Base-by-base conservation (phyloP, 2,797 vertebrate genomes). In the Phylloscopus collybita region DNA sequence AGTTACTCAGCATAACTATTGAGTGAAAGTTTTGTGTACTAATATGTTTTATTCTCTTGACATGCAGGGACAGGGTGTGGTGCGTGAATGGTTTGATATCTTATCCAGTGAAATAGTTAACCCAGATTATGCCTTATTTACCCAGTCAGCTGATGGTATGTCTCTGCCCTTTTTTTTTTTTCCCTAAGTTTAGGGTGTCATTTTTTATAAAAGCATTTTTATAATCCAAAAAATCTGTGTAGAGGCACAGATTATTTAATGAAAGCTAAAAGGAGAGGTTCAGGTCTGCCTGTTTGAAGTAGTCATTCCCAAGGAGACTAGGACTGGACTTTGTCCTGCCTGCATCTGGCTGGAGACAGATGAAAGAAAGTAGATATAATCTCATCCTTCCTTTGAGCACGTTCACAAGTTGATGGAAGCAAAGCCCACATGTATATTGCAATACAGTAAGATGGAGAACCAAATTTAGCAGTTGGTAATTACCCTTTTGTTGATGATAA, bases 91-190 rank as follows among this genome's bases (percentile, higher is more conserved):
- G 99, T 99, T 99, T 97, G 99, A 99, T 98, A 98, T 99, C 93
- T 98, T 99, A 34, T 99, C 99, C 95, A 99, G 99, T 98, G 99
- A 99, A 97, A 99, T 99, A 96, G 99, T 99, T 97, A 99, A 99
- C 96, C 99, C 99, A 51, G 99, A 99, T 97, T 99, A 99, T 26
- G 99, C 98, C 29, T 98, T 99, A 88, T 99, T 99, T 97, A 99
- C 99, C 56, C 99, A 99, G 93, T 99, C 99, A 96, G 99, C 99
- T 80, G 99, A 99, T 97, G 99, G 99, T 99, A 98, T 86, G 98
- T 97, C 64, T 92, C 20, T 94, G 21, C 60, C 10, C 81, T 65
- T 67, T 54, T 75, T 78, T 27, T 79, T 59, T 62, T 12, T 3
- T 5, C 3, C 8, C 19, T 57, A 36, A 64, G 26, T 83, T 79